phyloP scores from a whole-genome alignment of 2,113 vertebrate genomes.

The Macquaria ambigua region DNA sequence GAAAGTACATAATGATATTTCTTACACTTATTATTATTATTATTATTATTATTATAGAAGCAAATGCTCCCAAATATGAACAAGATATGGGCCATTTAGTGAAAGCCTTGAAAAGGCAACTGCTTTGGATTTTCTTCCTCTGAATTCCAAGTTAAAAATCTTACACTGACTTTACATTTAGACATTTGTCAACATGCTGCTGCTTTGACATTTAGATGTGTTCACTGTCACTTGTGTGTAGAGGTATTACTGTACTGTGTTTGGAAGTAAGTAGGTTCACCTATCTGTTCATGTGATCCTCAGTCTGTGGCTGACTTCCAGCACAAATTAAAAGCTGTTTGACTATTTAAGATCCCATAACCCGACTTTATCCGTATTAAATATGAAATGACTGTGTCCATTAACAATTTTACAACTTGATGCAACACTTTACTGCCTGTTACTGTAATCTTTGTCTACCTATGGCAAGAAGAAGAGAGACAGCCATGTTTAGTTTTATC shows the following conservation, averaged over 20 bases:
- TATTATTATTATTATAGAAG: not conserved
- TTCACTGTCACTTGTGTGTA: not conserved
- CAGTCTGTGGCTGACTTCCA: not conserved
- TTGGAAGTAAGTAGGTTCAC: not conserved
- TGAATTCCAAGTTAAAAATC: too few relatives aligned
- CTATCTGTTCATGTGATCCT: not conserved
- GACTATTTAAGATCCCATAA: not conserved
- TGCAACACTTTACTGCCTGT: not conserved
- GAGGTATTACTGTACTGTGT: not conserved
- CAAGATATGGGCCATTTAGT: not conserved
- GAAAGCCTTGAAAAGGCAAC: not conserved
- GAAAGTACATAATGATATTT: not conserved
- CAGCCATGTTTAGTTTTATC: conserved; percentile 4
- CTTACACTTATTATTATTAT: too few relatives aligned
- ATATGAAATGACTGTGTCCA: not conserved
- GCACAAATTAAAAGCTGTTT: not conserved
- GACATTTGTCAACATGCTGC: not conserved
- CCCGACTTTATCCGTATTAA: not conserved
- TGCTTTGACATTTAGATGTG: not conserved
- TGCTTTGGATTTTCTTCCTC: too few relatives aligned
- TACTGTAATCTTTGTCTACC: not conserved
- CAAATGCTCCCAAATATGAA: too few relatives aligned
- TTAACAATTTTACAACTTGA: not conserved
- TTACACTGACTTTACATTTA: not conserved
- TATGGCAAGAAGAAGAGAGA: not conserved